Evolutionary conservation across 2,797 vertebrate species (phyloP).

Genomic region (Linurgus olivaceus): DNA sequence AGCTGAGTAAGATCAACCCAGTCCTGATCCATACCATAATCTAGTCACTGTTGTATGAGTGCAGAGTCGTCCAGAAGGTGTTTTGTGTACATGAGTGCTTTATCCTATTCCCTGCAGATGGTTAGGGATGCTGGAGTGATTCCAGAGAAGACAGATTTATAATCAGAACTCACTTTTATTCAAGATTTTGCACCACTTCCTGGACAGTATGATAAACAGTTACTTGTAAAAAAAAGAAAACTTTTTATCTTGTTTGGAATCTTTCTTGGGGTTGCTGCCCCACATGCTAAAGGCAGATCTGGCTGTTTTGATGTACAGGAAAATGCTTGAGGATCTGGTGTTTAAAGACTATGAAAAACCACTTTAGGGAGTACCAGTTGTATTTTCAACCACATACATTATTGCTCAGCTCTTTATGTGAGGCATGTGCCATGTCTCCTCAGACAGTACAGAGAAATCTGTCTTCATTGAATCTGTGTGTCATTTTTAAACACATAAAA

Average conservation of each 20-base stretch:
- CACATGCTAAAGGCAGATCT: neutral
- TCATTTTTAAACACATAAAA: neutral
- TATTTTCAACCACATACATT: neutral
- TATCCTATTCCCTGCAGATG: neutral
- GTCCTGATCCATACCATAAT: neutral
- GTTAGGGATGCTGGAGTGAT: neutral
- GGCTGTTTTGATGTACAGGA: neutral
- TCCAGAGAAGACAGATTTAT: neutral
- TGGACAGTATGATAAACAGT: neutral
- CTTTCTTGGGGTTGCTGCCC: neutral
- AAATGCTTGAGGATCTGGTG: neutral
- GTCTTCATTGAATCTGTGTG: neutral
- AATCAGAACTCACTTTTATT: neutral
- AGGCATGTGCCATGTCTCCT: accelerated
- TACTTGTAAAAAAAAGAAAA: neutral
- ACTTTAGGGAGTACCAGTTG: neutral
- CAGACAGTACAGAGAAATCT: neutral
- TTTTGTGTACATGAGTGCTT: neutral
- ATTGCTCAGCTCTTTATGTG: neutral
- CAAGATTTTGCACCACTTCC: neutral
- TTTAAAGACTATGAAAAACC: neutral
- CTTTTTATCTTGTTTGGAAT: neutral
- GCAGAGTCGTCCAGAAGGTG: neutral
- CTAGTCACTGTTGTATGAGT: neutral
- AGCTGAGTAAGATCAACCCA: neutral